Evolutionary conservation across 2,888 invertebrate species (phyloP).

Genomic region (Anaspis maculata): DNA sequence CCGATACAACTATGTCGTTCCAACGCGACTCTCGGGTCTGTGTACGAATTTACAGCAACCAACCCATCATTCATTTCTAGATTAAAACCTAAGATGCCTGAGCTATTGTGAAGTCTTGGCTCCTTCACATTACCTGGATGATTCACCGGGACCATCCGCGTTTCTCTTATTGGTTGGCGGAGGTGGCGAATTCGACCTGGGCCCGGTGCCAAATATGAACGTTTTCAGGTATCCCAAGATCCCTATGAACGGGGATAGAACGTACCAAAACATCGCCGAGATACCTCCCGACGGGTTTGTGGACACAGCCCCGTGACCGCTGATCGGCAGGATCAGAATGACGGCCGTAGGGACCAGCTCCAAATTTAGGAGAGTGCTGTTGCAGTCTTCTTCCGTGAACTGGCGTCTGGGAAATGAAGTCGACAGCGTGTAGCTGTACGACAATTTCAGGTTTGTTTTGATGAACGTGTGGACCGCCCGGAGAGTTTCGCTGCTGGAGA

Average conservation of each 20-base stretch:
- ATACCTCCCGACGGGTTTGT: constrained; percentile 43
- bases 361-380: constrained; percentile 53
- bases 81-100: no score
- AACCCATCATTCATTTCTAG: no score
- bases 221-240: constrained; percentile 47
- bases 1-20: no score
- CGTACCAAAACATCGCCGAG: constrained; percentile 49
- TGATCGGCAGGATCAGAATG: constrained; percentile 59
- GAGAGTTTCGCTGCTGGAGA: constrained; percentile 59
- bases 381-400: constrained; percentile 49
- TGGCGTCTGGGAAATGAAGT: constrained; percentile 70
- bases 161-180: constrained; percentile 20
- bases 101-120: no score
- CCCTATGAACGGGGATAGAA: constrained; percentile 53
- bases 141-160: constrained; percentile 4
- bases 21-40: no score
- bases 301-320: constrained; percentile 36
- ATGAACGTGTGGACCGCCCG: constrained; percentile 45
- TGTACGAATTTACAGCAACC: no score
- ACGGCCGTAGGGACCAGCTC: constrained; percentile 69
- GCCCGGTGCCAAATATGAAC: constrained; percentile 36
- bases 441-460: constrained; percentile 33
- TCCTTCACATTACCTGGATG: neutral
- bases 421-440: constrained; percentile 59
- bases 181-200: constrained; percentile 26